Conservation (phyloP, 1,140 invertebrate species). For the Penaeus chinensis region DNA sequence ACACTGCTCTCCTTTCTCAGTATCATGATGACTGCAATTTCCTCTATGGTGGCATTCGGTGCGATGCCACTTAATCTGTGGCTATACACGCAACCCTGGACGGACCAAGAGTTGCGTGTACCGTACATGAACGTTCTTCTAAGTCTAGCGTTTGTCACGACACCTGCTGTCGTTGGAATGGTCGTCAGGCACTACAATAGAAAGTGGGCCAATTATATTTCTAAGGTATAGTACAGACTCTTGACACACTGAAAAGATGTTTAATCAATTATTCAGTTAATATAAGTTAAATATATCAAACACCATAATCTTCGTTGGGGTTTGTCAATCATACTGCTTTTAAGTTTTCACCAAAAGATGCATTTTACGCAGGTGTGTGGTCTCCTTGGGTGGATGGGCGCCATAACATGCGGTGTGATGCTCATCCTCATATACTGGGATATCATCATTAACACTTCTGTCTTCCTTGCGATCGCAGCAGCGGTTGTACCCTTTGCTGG, state of each 20-base stretch:
- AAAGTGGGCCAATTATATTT: slow-evolving; percentile 36
- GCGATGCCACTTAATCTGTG: slow-evolving; percentile 49
- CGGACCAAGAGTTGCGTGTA: slow-evolving; percentile 34
- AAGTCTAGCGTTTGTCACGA: slow-evolving; percentile 39
- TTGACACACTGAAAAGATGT: background rate
- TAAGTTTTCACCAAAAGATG: background rate
- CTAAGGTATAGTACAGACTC: slow-evolving; percentile 18
- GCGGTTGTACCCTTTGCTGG: slow-evolving; percentile 19
- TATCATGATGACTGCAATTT: slow-evolving; percentile 49
- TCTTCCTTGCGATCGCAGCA: slow-evolving; percentile 22
- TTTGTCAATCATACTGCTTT: background rate
- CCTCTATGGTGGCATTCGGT: slow-evolving; percentile 35
- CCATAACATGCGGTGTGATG: slow-evolving; percentile 33
- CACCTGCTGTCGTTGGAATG: slow-evolving; percentile 39
- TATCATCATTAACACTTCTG: slow-evolving; percentile 13
- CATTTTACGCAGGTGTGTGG: slow-evolving; percentile 31
- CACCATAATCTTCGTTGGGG: background rate
- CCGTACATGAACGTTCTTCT: slow-evolving; percentile 46
- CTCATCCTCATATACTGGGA: slow-evolving; percentile 44
- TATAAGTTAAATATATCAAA: background rate
- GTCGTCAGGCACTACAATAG: slow-evolving; percentile 34
- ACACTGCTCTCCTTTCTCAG: background rate
- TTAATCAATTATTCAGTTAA: background rate
- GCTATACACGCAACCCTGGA: slow-evolving; percentile 39
- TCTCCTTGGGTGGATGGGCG: slow-evolving; percentile 41